A percentile compares a stretch with the other conserved stretches of the same genome.
phyloP scores from a whole-genome alignment of 2,113 vertebrate species.

The Pogona vitticeps region DNA sequence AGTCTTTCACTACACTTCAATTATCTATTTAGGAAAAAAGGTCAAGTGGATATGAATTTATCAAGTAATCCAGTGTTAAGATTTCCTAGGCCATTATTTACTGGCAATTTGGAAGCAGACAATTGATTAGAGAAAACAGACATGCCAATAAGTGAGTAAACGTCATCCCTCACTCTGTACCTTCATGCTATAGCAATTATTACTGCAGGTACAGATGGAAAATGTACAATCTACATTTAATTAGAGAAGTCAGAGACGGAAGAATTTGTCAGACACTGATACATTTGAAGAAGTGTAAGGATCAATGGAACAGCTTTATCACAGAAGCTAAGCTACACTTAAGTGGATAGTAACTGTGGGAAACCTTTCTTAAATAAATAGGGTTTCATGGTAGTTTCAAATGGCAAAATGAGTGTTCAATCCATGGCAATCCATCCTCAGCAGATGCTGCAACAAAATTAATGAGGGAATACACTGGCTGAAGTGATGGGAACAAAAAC shows the following conservation, averaged over 20 bases:
- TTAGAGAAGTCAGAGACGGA: neutral
- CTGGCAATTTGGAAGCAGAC: neutral
- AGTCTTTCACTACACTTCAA: neutral
- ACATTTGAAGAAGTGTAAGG: neutral
- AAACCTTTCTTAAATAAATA: neutral
- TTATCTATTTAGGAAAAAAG: neutral
- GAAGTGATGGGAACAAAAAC: neutral
- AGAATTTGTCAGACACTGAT: neutral
- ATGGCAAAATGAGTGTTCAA: neutral
- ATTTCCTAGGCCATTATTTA: neutral
- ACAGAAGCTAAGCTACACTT: neutral
- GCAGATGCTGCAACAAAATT: neutral
- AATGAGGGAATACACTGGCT: neutral
- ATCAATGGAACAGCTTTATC: neutral
- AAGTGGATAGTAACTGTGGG: neutral
- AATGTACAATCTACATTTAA: neutral
- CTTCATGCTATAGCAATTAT: neutral
- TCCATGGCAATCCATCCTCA: neutral
- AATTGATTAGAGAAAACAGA: neutral
- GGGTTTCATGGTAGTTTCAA: neutral
- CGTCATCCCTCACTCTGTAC: neutral
- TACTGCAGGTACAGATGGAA: neutral
- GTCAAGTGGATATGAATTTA: neutral
- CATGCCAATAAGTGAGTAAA: neutral
- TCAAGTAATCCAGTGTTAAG: neutral